A percentile compares a stretch with the other conserved stretches of the same genome.
These are phyloP conservation scores for Cassiopea andromeda DNA, from an alignment of 30 jellyfish, hydroid and myxozoan genomes.

Conservation along the genomic window DNA sequence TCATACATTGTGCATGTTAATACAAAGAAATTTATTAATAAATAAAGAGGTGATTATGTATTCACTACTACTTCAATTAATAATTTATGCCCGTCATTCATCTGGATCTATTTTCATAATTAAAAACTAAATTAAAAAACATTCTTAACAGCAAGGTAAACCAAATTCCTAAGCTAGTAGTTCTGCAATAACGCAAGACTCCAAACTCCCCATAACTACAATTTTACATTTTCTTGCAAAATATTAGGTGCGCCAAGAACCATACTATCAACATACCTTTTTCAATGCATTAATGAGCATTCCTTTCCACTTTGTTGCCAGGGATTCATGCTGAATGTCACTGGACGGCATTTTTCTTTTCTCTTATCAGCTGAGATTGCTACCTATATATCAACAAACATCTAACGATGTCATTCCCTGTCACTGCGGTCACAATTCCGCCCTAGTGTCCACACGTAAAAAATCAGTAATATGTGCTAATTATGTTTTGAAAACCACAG, in stretches of 20 bases:
- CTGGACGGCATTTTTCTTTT: slow-evolving; percentile 52
- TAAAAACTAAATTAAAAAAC: too few species aligned
- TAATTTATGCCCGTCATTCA: too few species aligned
- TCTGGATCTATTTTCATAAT: too few species aligned
- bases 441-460: background rate
- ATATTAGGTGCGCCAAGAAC: too few species aligned
- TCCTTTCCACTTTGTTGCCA: slow-evolving; percentile 85
- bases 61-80: too few species aligned
- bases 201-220: background rate
- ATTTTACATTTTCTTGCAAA: too few species aligned
- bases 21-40: too few species aligned
- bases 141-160: too few species aligned
- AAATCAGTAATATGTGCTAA: background rate
- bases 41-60: too few species aligned
- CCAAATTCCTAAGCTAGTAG: too few species aligned
- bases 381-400: background rate
- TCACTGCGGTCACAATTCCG: background rate
- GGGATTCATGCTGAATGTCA: slow-evolving; percentile 61
- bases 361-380: background rate
- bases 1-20: too few species aligned
- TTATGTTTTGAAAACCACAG: background rate
- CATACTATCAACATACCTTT: slow-evolving; percentile 58
- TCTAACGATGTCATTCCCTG: background rate
- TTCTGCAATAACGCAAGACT: background rate
- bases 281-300: slow-evolving; percentile 70